Conservation (phyloP, 2,888 invertebrate species). For the Tenthredo amoena region DNA sequence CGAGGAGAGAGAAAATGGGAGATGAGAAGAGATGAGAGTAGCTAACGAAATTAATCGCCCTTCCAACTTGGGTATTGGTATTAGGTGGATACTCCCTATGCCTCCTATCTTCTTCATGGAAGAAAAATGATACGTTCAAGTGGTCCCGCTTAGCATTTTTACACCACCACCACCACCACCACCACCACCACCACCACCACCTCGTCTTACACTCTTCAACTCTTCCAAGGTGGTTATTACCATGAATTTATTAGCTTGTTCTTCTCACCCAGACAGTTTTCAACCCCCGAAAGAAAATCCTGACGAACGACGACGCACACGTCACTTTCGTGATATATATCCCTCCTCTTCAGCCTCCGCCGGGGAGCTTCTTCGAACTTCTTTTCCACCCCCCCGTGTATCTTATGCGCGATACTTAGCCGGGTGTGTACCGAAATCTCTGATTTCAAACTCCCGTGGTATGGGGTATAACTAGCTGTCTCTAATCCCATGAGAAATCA, state of each 20-base stretch:
- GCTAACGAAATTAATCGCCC: slow-evolving; percentile 17
- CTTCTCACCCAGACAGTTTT: background rate
- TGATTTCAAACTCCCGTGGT: background rate
- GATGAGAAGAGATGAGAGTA: background rate
- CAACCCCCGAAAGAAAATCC: background rate
- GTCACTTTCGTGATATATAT: slow-evolving; percentile 44
- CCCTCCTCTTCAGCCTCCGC: background rate
- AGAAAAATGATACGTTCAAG: slow-evolving; percentile 33
- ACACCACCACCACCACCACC: background rate
- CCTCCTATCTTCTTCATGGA: background rate
- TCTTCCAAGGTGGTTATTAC: background rate
- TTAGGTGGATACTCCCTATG: background rate
- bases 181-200: background rate
- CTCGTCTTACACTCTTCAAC: background rate
- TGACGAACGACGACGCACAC: slow-evolving; percentile 40
- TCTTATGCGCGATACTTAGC: background rate
- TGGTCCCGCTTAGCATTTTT: slow-evolving; percentile 27
- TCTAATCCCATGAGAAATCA: background rate
- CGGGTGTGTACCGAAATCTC: background rate
- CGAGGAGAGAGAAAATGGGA: slow-evolving; percentile 10
- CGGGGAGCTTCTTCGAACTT: background rate
- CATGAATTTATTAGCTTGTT: slow-evolving; percentile 48
- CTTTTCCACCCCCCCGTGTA: background rate
- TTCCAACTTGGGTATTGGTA: slow-evolving; percentile 3
- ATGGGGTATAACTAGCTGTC: background rate